These are phyloP conservation scores for Sebastolobus altivelis DNA, from an alignment of 2,797 vertebrate genomes.

Conservation along the genomic window DNA sequence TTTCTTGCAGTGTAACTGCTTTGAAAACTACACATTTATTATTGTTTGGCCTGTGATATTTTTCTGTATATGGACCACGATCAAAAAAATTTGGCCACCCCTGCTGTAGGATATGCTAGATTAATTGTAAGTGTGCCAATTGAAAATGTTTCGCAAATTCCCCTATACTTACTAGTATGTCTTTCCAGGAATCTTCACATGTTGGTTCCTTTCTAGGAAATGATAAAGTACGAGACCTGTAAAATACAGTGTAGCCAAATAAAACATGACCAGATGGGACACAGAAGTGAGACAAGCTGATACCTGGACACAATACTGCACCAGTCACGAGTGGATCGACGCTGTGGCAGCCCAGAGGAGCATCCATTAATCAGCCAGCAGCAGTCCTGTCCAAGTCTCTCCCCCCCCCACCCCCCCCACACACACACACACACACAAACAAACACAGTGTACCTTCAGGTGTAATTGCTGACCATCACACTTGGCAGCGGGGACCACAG, in stretches of 20 bases:
- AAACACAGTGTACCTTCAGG: conserved; percentile 23
- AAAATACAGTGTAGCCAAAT: background rate
- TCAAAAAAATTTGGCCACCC: too few species aligned
- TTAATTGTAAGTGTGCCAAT: background rate
- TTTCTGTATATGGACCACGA: too few species aligned
- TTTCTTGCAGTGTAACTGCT: too few species aligned
- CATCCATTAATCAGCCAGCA: conserved; percentile 64
- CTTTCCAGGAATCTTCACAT: background rate
- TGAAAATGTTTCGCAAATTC: background rate
- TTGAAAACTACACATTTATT: too few species aligned
- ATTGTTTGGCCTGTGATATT: too few species aligned
- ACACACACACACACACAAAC: conserved; percentile 13
- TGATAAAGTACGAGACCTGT: background rate
- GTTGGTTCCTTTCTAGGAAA: background rate
- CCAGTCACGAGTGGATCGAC: conserved; percentile 49
- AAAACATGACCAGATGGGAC: background rate
- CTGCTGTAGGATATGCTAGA: background rate
- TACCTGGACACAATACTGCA: conserved; percentile 26
- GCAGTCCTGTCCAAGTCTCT: conserved; percentile 44
- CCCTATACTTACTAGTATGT: background rate
- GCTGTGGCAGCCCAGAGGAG: conserved; percentile 34
- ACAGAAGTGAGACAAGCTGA: background rate
- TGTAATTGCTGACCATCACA: conserved; percentile 62
- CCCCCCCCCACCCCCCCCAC: background rate
- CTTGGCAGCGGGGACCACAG: conserved; percentile 45